Evolutionary conservation across 2,113 vertebrate species (phyloP).

Genomic region (Sinosuthora webbiana): DNA sequence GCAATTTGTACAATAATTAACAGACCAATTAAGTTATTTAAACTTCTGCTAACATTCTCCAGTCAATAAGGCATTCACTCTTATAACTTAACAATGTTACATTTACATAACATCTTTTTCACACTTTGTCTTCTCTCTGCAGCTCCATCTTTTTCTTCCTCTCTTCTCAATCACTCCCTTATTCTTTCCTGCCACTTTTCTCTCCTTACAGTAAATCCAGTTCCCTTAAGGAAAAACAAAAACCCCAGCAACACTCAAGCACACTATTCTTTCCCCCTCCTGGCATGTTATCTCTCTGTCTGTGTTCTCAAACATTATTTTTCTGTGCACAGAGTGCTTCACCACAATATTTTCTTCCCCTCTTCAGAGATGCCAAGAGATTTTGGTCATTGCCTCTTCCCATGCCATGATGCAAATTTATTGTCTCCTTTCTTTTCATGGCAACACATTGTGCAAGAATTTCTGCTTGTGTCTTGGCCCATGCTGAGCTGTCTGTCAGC

Average conservation of each 20-base stretch:
- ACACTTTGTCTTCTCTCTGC: not conserved
- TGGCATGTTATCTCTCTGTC: not conserved
- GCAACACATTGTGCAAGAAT: not conserved
- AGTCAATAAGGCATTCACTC: not conserved
- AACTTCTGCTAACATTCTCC: not conserved
- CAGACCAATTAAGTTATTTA: constrained; percentile 36
- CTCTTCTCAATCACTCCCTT: not conserved
- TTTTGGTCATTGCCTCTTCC: not conserved
- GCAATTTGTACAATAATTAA: constrained; percentile 10
- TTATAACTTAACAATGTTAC: not conserved
- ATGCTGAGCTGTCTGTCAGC: constrained; percentile 20
- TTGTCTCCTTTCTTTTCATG: not conserved
- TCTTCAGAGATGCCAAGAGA: not conserved
- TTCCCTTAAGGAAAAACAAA: not conserved
- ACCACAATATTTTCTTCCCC: not conserved
- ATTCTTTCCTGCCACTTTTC: not conserved
- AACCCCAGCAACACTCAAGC: not conserved
- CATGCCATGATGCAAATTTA: not conserved
- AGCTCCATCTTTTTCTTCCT: not conserved
- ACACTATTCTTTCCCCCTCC: not conserved
- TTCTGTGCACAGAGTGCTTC: not conserved
- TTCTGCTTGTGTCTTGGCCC: constrained; percentile 11
- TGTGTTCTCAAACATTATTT: not conserved
- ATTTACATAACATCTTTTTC: not conserved
- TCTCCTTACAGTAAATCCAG: not conserved